phyloP scores from a whole-genome alignment of 1,140 invertebrate species.

The Drosophila fuyamai region DNA sequence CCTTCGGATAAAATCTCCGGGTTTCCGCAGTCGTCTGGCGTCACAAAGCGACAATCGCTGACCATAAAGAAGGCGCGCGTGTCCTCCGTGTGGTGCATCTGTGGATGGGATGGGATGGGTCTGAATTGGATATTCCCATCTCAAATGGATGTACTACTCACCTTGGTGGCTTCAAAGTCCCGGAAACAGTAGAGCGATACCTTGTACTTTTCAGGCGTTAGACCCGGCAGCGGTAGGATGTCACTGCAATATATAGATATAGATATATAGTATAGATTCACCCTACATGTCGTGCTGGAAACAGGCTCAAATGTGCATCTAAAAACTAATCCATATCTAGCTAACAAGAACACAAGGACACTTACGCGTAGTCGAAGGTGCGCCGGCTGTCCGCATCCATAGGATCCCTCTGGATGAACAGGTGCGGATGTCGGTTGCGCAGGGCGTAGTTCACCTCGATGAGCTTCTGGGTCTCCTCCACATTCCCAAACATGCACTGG shows the following conservation, averaged over 20 bases:
- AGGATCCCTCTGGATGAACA: conserved; percentile 88
- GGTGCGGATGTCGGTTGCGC: conserved; percentile 87
- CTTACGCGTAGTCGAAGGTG: conserved; percentile 81
- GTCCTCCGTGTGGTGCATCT: conserved; percentile 88
- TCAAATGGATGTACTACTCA: conserved; percentile 7
- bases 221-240: conserved; percentile 87
- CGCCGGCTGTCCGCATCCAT: conserved; percentile 67
- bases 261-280: too few relatives aligned
- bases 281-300: too few relatives aligned
- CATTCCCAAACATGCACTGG: conserved; percentile 85
- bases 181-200: conserved; percentile 87
- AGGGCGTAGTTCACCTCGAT: conserved; percentile 89
- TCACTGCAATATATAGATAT: conserved; percentile 85
- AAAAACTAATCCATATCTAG: too few relatives aligned
- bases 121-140: not conserved
- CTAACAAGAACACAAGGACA: not conserved
- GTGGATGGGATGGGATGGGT: conserved; percentile 2
- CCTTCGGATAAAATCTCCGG: conserved; percentile 84
- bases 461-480: conserved; percentile 87
- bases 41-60: conserved; percentile 88
- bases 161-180: conserved; percentile 86
- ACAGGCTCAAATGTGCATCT: too few relatives aligned
- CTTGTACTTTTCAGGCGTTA: conserved; percentile 86
- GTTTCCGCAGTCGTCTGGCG: conserved; percentile 85
- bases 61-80: conserved; percentile 89